Conservation (phyloP, 2,113 vertebrate species). For the Excalfactoria chinensis region DNA sequence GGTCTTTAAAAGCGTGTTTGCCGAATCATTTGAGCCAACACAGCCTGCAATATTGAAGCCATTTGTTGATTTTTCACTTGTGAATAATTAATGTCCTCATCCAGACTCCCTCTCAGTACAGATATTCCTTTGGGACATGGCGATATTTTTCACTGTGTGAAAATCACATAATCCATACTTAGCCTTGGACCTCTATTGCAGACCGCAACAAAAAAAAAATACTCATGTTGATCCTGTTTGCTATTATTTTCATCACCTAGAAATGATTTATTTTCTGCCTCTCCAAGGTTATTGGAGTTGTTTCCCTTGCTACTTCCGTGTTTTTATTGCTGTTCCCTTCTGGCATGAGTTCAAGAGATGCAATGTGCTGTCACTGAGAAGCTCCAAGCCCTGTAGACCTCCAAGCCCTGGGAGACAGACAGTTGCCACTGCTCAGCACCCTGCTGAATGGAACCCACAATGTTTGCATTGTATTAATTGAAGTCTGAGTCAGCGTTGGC, state of each 20-base stretch:
- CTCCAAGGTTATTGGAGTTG: constrained; percentile 19
- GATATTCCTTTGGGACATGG: constrained; percentile 26
- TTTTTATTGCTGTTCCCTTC: background rate
- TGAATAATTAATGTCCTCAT: constrained; percentile 59
- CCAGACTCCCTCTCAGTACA: constrained; percentile 41
- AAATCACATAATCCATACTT: constrained; percentile 31
- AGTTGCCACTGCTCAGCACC: background rate
- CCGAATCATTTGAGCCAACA: constrained; percentile 16
- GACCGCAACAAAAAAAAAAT: constrained; percentile 34
- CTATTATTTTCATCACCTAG: constrained; percentile 22
- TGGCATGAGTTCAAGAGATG: background rate
- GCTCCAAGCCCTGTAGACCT: background rate
- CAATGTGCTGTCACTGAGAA: background rate
- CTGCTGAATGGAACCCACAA: background rate
- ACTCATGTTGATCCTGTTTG: background rate
- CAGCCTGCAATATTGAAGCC: constrained; percentile 31
- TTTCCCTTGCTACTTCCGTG: background rate
- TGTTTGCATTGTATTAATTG: background rate
- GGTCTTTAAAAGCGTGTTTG: constrained; percentile 12
- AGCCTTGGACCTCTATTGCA: background rate
- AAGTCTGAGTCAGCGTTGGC: constrained; percentile 25
- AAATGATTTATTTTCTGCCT: background rate
- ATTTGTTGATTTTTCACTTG: constrained; percentile 66
- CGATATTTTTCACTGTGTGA: background rate
- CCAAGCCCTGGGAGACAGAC: background rate